Evolutionary conservation across 2,888 invertebrate genomes (phyloP).

Genomic region (Spisula subtruncata): DNA sequence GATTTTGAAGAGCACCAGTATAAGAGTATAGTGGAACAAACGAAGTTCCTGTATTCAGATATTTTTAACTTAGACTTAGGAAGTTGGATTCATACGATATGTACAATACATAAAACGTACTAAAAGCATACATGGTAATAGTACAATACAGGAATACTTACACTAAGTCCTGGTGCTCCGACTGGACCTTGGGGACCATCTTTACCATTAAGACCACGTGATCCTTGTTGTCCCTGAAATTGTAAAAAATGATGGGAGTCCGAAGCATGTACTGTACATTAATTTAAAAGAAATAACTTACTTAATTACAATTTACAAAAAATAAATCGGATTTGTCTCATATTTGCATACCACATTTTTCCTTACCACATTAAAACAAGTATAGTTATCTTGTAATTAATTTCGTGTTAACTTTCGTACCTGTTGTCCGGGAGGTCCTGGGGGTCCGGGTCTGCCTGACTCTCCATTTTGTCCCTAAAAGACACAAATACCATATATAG

Average conservation of each 20-base stretch:
- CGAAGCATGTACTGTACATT: neutral
- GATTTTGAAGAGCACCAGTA: no score
- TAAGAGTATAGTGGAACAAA: no score
- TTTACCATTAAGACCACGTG: slow-evolving; percentile 69
- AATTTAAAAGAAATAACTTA: neutral
- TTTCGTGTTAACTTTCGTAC: slow-evolving; percentile 66
- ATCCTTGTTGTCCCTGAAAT: slow-evolving; percentile 72
- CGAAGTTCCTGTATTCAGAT: no score
- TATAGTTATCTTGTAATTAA: no score
- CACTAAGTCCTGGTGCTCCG: slow-evolving; percentile 90
- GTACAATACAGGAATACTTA: slow-evolving; percentile 62
- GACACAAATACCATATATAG: neutral
- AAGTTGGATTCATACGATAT: no score
- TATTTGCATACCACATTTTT: neutral
- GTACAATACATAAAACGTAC: neutral
- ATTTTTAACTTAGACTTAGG: no score
- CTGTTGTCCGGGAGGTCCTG: slow-evolving; percentile 80
- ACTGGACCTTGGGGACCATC: slow-evolving; percentile 89
- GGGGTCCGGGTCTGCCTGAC: slow-evolving; percentile 78
- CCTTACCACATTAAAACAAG: no score
- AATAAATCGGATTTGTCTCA: neutral
- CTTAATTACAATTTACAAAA: neutral
- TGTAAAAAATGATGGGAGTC: neutral
- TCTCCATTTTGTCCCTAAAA: slow-evolving; percentile 89
- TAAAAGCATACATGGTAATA: no score